Evolutionary conservation across 2,888 invertebrate species (phyloP).

Genomic region (Acanthococcus lagerstroemiae): DNA sequence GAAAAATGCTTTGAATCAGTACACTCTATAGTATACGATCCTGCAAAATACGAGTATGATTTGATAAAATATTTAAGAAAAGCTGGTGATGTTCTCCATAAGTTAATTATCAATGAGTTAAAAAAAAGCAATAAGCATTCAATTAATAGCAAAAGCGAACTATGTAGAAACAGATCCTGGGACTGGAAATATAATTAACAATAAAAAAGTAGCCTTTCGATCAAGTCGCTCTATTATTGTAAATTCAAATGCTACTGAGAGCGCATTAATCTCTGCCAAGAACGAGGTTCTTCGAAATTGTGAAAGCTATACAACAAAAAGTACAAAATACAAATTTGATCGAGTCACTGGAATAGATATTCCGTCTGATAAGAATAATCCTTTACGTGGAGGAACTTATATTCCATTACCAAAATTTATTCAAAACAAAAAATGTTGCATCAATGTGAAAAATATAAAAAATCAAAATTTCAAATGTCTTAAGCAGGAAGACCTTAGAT

Average conservation of each 20-base stretch:
- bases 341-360: neutral
- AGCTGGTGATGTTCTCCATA: neutral
- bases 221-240: neutral
- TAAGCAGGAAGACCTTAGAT: neutral
- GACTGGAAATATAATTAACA: neutral
- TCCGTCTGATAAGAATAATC: neutral
- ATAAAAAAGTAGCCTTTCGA: neutral
- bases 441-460: neutral
- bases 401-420: neutral
- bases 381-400: neutral
- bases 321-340: constrained; percentile 2
- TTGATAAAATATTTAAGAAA: neutral
- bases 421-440: neutral
- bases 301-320: neutral
- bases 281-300: constrained; percentile 1
- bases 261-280: neutral
- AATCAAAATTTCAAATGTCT: neutral
- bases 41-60: too few species aligned
- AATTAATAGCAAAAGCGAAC: neutral
- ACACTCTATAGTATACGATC: too few species aligned
- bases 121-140: neutral
- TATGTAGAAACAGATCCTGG: neutral
- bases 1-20: too few species aligned
- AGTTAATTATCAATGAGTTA: neutral
- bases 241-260: neutral